A percentile compares a stretch with the other conserved stretches of the same genome.
Evolutionary conservation across 2,797 vertebrate genomes (phyloP).

Genomic region (Orientallactaga sibirica): DNA sequence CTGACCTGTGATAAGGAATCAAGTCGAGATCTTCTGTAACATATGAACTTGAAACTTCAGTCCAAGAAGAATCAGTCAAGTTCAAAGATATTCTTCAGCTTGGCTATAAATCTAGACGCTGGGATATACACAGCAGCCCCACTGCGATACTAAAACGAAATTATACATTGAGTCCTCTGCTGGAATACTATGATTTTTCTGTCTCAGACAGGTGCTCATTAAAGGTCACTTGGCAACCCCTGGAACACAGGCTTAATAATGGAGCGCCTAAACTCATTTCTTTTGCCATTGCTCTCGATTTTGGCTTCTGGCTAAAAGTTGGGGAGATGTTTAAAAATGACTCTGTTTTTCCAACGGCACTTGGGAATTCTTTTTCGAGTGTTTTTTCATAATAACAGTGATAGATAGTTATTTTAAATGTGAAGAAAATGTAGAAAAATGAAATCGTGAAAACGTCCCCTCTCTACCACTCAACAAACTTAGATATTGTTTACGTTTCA

Average conservation of each 20-base stretch:
- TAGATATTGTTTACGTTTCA: background rate
- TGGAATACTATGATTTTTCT: slow-evolving; percentile 72
- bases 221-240: slow-evolving; percentile 70
- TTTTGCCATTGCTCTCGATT: slow-evolving; percentile 4
- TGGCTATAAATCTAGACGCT: slow-evolving; percentile 66
- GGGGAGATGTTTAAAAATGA: background rate
- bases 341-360: background rate
- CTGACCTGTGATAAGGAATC: background rate
- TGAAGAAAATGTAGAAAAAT: slow-evolving; percentile 52
- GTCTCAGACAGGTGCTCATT: slow-evolving; percentile 71
- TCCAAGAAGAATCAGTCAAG: slow-evolving; percentile 1
- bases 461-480: background rate
- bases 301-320: slow-evolving; percentile 54
- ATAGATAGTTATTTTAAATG: slow-evolving; percentile 68
- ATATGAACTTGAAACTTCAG: slow-evolving; percentile 28
- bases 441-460: background rate
- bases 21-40: slow-evolving; percentile 1
- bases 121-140: slow-evolving; percentile 16
- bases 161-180: slow-evolving; percentile 55
- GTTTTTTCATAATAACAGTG: slow-evolving; percentile 68
- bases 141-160: slow-evolving; percentile 67
- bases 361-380: background rate
- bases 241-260: slow-evolving; percentile 35
- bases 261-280: slow-evolving; percentile 38
- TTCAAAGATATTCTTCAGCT: slow-evolving; percentile 49